Conservation (phyloP, 2,797 vertebrate species). For the Sciurus carolinensis region DNA sequence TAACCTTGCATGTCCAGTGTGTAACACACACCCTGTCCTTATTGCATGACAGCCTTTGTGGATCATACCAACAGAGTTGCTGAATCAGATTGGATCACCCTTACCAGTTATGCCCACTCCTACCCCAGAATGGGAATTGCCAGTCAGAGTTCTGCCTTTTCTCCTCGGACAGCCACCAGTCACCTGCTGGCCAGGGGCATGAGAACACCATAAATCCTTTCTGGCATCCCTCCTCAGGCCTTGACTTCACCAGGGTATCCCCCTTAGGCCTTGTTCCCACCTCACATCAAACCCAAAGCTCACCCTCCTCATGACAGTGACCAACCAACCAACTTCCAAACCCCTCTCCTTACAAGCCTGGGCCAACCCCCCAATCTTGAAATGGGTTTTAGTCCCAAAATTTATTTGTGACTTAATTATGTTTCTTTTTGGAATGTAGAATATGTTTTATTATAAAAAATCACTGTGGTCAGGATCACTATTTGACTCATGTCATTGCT, state of each 20-base stretch:
- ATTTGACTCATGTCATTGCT: not conserved
- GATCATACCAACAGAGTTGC: no score
- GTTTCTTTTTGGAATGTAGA: constrained; percentile 35
- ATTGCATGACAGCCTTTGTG: not conserved
- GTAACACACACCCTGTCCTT: not conserved
- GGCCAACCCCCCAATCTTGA: not conserved
- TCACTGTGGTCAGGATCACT: not conserved
- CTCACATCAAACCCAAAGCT: not conserved
- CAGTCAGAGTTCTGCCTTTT: not conserved
- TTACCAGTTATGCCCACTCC: not conserved
- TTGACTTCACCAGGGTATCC: not conserved
- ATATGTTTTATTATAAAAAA: constrained; percentile 21
- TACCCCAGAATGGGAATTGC: not conserved
- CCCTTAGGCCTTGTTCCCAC: not conserved
- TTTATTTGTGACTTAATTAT: not conserved
- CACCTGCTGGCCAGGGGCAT: not conserved
- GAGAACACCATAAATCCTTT: not conserved
- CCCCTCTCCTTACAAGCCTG: not conserved
- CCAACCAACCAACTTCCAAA: not conserved
- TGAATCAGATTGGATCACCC: not conserved
- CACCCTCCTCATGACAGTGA: not conserved
- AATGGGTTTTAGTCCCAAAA: not conserved
- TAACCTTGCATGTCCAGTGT: not conserved
- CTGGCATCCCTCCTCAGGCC: not conserved
- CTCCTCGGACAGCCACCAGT: not conserved